Conservation (phyloP, 2,113 vertebrate species). For the Xenus cinereus region DNA sequence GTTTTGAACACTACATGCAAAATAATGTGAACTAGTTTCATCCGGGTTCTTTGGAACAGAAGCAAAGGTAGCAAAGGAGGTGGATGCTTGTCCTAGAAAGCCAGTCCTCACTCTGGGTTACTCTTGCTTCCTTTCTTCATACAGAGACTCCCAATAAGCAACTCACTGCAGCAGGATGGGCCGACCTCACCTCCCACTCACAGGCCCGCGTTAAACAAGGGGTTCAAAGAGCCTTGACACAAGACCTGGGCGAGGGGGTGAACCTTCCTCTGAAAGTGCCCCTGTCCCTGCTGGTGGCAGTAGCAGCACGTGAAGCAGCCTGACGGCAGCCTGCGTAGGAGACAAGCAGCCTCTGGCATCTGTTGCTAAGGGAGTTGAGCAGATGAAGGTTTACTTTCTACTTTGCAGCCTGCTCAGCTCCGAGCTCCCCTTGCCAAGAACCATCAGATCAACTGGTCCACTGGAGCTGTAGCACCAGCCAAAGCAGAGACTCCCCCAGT, state of each 20-base stretch:
- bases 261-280: neutral
- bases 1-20: neutral
- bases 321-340: neutral
- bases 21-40: neutral
- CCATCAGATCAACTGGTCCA: constrained; percentile 21
- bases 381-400: neutral
- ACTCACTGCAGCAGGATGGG: neutral
- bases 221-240: neutral
- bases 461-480: neutral
- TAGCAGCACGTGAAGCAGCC: neutral
- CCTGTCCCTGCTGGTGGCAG: neutral
- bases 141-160: neutral
- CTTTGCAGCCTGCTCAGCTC: constrained; percentile 13
- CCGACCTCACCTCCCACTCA: neutral
- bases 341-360: constrained; percentile 26
- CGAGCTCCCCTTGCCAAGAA: neutral
- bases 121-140: neutral
- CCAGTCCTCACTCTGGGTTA: neutral
- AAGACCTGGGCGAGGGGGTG: neutral
- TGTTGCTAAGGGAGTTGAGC: constrained; percentile 13
- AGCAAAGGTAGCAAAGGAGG: neutral
- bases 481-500: neutral
- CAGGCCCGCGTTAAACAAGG: neutral
- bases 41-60: neutral
- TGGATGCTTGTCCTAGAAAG: neutral